Evolutionary conservation across 30 jellyfish, hydroid and myxozoan species (phyloP).

Genomic region (Hydra vulgaris): DNA sequence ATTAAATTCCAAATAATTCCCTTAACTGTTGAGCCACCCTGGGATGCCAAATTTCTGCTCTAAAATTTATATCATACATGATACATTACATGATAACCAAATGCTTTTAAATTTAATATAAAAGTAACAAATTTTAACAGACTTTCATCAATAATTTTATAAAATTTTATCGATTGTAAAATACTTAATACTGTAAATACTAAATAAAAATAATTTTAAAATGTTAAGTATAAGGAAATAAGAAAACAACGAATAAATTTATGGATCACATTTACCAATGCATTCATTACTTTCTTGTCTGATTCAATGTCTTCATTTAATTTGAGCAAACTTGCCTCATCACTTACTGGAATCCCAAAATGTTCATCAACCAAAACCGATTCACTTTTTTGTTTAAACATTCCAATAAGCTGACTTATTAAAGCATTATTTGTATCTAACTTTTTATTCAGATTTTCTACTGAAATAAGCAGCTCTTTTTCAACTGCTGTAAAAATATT

Average conservation of each 20-base stretch:
- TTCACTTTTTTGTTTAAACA: background rate
- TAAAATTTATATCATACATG: background rate
- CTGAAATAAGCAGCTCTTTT: background rate
- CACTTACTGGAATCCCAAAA: background rate
- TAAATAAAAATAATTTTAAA: no score
- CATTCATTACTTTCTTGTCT: background rate
- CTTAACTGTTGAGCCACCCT: background rate
- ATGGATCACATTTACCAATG: background rate
- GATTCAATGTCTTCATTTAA: background rate
- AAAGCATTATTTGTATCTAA: background rate
- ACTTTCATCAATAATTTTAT: background rate
- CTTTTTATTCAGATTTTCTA: background rate
- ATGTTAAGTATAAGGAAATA: background rate
- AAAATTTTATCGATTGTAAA: background rate
- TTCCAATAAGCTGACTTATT: background rate
- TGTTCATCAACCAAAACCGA: background rate
- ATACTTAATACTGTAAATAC: background rate
- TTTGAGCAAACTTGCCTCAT: background rate
- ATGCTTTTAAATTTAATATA: background rate
- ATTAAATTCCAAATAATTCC: background rate
- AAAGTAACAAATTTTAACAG: background rate
- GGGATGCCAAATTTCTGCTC: background rate
- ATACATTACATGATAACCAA: background rate
- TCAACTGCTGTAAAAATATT: background rate
- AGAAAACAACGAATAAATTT: background rate